Conservation (phyloP, 2,113 vertebrate species). For the Cyprinodon variegatus region DNA sequence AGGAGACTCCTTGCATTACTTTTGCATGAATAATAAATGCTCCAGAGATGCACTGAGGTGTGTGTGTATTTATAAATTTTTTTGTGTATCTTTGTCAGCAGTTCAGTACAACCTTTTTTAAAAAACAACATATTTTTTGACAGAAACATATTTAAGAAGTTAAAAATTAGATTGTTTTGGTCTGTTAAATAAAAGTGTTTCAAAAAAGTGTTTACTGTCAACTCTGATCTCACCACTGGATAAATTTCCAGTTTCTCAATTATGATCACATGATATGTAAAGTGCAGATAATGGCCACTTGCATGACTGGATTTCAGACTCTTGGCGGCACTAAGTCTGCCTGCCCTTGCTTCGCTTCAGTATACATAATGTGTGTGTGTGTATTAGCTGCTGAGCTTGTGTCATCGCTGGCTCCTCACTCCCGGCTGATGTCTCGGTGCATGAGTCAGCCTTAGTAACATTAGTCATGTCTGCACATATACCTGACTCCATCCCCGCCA, state of each 20-base stretch:
- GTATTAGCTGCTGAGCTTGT: slow-evolving; percentile 53
- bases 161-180: not conserved
- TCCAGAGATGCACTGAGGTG: slow-evolving; percentile 48
- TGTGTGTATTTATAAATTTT: slow-evolving; percentile 1
- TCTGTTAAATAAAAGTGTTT: not conserved
- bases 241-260: slow-evolving; percentile 44
- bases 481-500: slow-evolving; percentile 64
- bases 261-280: slow-evolving; percentile 47
- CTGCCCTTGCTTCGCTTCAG: slow-evolving; percentile 32
- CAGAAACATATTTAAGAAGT: not conserved
- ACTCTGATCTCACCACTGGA: slow-evolving; percentile 59
- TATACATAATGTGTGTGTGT: slow-evolving; percentile 33
- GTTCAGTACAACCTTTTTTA: not conserved
- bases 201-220: slow-evolving; percentile 42
- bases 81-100: slow-evolving; percentile 11
- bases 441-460: slow-evolving; percentile 73
- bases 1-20: slow-evolving; percentile 76
- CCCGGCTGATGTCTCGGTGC: slow-evolving; percentile 66
- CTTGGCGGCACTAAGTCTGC: slow-evolving; percentile 64
- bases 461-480: slow-evolving; percentile 74
- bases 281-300: slow-evolving; percentile 50
- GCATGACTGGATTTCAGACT: slow-evolving; percentile 46
- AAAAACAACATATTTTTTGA: not conserved
- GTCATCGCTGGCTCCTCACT: slow-evolving; percentile 73
- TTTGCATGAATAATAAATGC: slow-evolving; percentile 75